phyloP scores from a whole-genome alignment of 2,888 invertebrate genomes.

The Spodoptera littoralis region DNA sequence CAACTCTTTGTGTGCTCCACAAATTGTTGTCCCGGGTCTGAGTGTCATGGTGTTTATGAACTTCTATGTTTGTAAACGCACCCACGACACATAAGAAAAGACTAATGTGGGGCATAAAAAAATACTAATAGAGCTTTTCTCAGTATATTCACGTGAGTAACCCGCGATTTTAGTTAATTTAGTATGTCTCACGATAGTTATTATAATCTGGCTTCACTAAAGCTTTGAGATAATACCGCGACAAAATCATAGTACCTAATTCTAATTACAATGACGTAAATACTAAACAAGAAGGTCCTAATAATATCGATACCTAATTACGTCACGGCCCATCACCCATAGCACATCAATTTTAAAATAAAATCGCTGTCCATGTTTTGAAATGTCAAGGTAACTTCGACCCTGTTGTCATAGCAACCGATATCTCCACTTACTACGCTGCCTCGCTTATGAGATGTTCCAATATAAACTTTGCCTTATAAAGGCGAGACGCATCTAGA shows the following conservation, averaged over 20 bases:
- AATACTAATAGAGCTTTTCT: too few relatives aligned
- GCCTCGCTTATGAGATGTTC: constrained; percentile 17
- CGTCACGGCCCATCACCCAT: constrained; percentile 5
- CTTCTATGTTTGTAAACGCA: too few relatives aligned
- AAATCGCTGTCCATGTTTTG: constrained; percentile 23
- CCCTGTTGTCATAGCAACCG: constrained; percentile 61
- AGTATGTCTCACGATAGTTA: too few relatives aligned
- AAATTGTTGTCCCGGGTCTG: too few relatives aligned
- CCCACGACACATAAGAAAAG: too few relatives aligned
- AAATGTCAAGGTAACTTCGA: constrained; percentile 59
- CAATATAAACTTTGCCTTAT: constrained; percentile 9
- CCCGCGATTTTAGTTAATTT: too few relatives aligned
- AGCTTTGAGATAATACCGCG: too few relatives aligned
- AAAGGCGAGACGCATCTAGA: neutral
- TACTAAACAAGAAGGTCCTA: neutral
- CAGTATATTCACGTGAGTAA: too few relatives aligned
- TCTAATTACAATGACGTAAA: constrained; percentile 6
- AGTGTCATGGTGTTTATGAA: too few relatives aligned
- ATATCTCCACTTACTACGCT: constrained; percentile 27
- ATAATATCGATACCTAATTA: constrained; percentile 28
- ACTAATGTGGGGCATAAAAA: too few relatives aligned
- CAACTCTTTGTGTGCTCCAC: too few relatives aligned
- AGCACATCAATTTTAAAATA: constrained; percentile 29
- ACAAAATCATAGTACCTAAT: neutral
- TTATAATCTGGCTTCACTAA: too few relatives aligned